phyloP scores from a whole-genome alignment of 2,888 invertebrate species.

The Fragum whitleyi region DNA sequence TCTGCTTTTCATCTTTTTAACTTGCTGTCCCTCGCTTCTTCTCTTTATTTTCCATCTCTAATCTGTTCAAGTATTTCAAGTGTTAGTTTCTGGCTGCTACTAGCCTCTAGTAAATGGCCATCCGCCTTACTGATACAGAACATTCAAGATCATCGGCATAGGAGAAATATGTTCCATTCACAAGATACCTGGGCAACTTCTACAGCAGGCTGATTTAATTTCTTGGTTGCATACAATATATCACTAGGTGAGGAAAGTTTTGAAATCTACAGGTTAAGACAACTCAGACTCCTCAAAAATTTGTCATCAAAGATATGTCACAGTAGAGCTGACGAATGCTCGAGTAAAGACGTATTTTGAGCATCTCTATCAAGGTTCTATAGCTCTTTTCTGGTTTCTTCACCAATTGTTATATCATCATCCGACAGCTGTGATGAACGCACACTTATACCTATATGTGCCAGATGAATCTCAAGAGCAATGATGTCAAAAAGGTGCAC shows the following conservation, averaged over 20 bases:
- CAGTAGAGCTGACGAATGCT: background rate
- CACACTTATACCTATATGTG: background rate
- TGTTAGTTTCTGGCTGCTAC: background rate
- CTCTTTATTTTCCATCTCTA: too few species aligned
- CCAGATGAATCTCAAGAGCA: background rate
- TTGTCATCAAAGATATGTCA: slow-evolving; percentile 2
- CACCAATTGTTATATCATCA: slow-evolving; percentile 13
- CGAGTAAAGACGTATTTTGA: background rate
- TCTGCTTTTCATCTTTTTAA: too few species aligned
- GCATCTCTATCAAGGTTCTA: slow-evolving; percentile 9
- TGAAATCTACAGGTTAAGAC: background rate
- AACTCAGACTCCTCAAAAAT: background rate
- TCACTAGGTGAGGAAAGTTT: background rate
- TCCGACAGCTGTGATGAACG: background rate
- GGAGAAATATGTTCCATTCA: background rate
- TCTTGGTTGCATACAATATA: background rate
- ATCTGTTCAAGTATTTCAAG: background rate
- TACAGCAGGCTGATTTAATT: background rate
- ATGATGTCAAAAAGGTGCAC: background rate
- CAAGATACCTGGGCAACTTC: background rate
- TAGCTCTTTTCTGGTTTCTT: background rate
- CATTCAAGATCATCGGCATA: background rate
- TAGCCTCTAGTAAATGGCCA: background rate
- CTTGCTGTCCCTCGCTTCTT: too few species aligned
- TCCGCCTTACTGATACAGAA: background rate